Percentiles rank a stretch among this genome's conserved stretches.
These are phyloP conservation scores for Pseudomyrmex gracilis DNA, from an alignment of 1,140 invertebrate genomes.

Conservation along the genomic window DNA sequence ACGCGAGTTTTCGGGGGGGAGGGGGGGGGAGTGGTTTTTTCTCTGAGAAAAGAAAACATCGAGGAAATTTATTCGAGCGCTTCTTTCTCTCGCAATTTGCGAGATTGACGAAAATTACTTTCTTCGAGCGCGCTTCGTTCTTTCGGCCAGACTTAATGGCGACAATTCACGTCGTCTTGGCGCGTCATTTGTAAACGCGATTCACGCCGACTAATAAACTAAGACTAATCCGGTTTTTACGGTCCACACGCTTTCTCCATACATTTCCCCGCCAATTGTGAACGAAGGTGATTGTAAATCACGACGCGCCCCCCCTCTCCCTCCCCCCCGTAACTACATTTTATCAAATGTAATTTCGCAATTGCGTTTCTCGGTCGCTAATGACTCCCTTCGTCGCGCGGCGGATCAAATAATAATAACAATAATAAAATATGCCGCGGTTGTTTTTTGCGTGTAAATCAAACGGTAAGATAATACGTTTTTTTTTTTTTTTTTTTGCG, in stretches of 20 bases:
- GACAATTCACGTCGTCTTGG: constrained; percentile 12
- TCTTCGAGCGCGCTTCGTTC: not conserved
- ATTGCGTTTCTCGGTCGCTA: constrained; percentile 11
- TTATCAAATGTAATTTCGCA: constrained; percentile 30
- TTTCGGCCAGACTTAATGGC: constrained; percentile 5
- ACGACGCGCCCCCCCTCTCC: not conserved
- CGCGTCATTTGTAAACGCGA: constrained; percentile 39
- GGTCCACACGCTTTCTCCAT: constrained; percentile 47
- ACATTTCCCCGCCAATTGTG: constrained; percentile 14
- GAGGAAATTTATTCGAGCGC: not conserved
- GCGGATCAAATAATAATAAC: constrained; percentile 8
- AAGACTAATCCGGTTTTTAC: constrained; percentile 48
- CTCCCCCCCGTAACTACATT: constrained; percentile 7
- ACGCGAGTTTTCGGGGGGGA: not conserved
- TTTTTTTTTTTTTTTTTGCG: not conserved
- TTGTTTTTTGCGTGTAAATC: not conserved
- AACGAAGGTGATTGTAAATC: constrained; percentile 38
- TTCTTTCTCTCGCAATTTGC: constrained; percentile 1
- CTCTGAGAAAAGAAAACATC: not conserved
- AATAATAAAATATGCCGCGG: not conserved
- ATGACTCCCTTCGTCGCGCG: not conserved
- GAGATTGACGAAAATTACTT: constrained; percentile 43
- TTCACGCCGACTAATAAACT: constrained; percentile 52
- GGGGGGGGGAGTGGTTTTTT: too few species aligned
- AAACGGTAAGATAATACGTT: not conserved